Evolutionary conservation across 2,113 vertebrate species (phyloP).

Genomic region (Menidia beryllina): DNA sequence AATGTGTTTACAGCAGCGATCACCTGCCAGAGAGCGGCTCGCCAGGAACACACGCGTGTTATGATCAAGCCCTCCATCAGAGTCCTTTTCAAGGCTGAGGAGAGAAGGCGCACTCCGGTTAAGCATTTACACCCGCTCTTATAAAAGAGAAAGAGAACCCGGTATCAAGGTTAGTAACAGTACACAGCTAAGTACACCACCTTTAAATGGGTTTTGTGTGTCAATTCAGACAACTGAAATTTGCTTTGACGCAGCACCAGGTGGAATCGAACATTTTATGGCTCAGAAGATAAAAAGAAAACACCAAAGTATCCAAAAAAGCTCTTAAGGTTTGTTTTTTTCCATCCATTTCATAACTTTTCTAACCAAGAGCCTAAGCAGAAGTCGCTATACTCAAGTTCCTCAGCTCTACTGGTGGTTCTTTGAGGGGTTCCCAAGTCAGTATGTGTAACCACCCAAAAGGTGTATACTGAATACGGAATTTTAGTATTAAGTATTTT

Average conservation of each 20-base stretch:
- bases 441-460: too few species aligned
- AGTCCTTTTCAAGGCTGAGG: slow-evolving; percentile 5
- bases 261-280: too few species aligned
- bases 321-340: too few species aligned
- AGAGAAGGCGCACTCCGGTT: not conserved
- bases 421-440: too few species aligned
- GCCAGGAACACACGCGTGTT: slow-evolving; percentile 14
- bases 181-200: too few species aligned
- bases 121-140: slow-evolving; percentile 24
- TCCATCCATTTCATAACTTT: not conserved
- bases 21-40: slow-evolving; percentile 46
- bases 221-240: too few species aligned
- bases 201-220: too few species aligned
- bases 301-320: too few species aligned
- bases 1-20: slow-evolving; percentile 54
- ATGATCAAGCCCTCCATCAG: slow-evolving; percentile 23
- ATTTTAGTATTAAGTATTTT: too few species aligned
- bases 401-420: not conserved
- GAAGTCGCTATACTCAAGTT: not conserved
- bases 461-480: too few species aligned
- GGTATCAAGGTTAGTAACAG: not conserved
- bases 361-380: not conserved
- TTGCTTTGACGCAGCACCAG: too few species aligned
- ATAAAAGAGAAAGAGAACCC: not conserved
- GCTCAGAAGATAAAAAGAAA: too few species aligned